Percentiles rank a stretch among this genome's conserved stretches.
phyloP scores from a whole-genome alignment of 2,113 vertebrate species.

The Oreochromis tanganicae region DNA sequence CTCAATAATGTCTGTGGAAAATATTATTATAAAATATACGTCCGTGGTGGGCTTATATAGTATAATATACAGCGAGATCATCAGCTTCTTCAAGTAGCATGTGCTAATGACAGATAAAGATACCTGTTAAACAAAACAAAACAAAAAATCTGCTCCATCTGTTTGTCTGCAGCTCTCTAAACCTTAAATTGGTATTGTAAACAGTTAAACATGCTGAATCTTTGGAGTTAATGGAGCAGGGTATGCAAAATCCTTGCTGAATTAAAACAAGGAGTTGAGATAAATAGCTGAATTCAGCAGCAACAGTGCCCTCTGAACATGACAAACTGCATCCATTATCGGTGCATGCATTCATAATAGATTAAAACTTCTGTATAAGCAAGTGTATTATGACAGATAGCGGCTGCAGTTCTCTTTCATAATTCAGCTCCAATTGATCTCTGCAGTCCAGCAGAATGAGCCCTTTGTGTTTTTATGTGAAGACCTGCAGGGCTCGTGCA shows the following conservation, averaged over 20 bases:
- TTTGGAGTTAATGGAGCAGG: conserved; percentile 5
- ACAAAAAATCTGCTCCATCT: not conserved
- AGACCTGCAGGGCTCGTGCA: not conserved
- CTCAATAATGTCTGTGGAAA: not conserved
- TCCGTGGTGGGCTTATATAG: not conserved
- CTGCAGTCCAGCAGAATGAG: not conserved
- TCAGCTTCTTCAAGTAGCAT: not conserved
- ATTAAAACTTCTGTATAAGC: not conserved
- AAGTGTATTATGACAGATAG: not conserved
- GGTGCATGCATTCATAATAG: conserved; percentile 27
- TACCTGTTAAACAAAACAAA: not conserved
- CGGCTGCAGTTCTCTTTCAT: not conserved
- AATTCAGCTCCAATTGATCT: not conserved
- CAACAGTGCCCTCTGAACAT: conserved; percentile 1
- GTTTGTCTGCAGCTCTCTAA: not conserved
- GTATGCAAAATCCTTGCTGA: not conserved
- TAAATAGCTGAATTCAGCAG: conserved; percentile 8
- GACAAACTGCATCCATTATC: conserved; percentile 27
- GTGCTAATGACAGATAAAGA: not conserved
- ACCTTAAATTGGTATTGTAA: not conserved
- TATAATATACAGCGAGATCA: not conserved
- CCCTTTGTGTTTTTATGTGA: not conserved
- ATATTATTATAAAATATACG: not conserved
- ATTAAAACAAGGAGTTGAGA: not conserved
- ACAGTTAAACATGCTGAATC: not conserved